Evolutionary conservation across 2,888 invertebrate species (phyloP).

Genomic region (Lacanobia oleracea): DNA sequence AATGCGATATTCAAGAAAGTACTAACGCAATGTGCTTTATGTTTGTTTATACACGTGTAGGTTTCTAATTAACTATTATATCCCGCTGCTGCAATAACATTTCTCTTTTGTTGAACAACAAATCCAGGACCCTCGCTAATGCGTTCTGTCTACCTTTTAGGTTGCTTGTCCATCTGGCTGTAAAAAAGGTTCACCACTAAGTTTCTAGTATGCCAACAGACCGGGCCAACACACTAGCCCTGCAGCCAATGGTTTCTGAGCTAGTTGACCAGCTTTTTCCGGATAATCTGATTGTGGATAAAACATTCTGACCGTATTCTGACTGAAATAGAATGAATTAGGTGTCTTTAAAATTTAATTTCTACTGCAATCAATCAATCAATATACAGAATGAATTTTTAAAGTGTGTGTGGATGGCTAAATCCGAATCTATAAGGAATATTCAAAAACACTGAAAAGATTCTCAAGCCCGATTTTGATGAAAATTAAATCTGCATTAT

Average conservation of each 20-base stretch:
- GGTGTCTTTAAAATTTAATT: no score
- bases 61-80: not conserved
- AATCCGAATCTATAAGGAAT: no score
- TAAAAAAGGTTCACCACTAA: not conserved
- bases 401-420: no score
- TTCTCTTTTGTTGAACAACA: not conserved
- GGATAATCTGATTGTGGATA: constrained; percentile 17
- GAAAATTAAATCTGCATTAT: no score
- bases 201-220: constrained; percentile 9
- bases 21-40: constrained; percentile 11
- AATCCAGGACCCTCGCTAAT: not conserved
- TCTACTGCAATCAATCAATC: no score
- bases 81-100: not conserved
- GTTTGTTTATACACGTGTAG: constrained; percentile 10
- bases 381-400: no score
- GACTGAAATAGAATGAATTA: no score
- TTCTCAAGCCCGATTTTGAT: no score
- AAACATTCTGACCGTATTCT: not conserved
- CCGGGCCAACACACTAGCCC: not conserved
- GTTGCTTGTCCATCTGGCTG: constrained; percentile 3
- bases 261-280: constrained; percentile 1
- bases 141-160: constrained; percentile 14
- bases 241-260: not conserved
- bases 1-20: constrained; percentile 26
- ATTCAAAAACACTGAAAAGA: no score